Conservation (phyloP, 2,888 invertebrate genomes). For the Teleogryllus oceanicus region DNA sequence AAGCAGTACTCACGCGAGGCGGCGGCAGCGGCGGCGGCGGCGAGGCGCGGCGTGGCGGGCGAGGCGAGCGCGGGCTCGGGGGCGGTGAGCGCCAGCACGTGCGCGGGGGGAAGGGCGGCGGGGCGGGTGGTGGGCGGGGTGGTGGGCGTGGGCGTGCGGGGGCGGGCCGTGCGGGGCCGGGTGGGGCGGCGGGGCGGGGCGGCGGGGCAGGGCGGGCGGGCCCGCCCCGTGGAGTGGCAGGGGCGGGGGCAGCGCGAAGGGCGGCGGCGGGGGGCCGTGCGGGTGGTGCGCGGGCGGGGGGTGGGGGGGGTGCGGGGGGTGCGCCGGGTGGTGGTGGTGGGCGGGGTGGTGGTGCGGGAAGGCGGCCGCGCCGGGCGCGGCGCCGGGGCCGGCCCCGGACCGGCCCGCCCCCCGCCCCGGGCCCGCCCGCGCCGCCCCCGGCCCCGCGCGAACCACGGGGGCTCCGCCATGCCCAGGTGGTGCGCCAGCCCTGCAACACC, state of each 20-base stretch:
- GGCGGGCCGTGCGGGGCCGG: neutral
- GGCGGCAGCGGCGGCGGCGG: neutral
- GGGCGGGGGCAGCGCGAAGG: neutral
- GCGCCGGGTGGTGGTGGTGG: neutral
- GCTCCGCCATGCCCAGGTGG: slow-evolving; percentile 52
- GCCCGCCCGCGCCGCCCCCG: slow-evolving; percentile 30
- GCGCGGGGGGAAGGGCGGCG: neutral
- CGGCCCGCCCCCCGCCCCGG: neutral
- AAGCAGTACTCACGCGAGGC: neutral
- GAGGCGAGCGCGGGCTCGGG: neutral
- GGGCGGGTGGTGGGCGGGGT: neutral
- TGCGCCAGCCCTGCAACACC: slow-evolving; percentile 66
- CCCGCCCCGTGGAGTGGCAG: neutral
- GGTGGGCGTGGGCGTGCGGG: neutral
- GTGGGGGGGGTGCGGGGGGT: neutral
- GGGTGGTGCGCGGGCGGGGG: neutral
- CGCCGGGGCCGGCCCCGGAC: too few species aligned
- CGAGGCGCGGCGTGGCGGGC: neutral
- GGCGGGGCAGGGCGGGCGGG: neutral
- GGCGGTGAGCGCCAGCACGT: neutral
- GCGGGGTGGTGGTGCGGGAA: too few species aligned
- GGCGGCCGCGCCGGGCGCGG: too few species aligned
- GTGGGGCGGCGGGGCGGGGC: neutral
- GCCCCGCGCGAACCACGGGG: slow-evolving; percentile 32
- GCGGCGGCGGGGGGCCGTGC: neutral